A percentile compares a stretch with the other conserved stretches of the same genome.
These are phyloP conservation scores for Paracanthobrama guichenoti DNA, from an alignment of 2,113 vertebrate genomes.

Conservation along the genomic window DNA sequence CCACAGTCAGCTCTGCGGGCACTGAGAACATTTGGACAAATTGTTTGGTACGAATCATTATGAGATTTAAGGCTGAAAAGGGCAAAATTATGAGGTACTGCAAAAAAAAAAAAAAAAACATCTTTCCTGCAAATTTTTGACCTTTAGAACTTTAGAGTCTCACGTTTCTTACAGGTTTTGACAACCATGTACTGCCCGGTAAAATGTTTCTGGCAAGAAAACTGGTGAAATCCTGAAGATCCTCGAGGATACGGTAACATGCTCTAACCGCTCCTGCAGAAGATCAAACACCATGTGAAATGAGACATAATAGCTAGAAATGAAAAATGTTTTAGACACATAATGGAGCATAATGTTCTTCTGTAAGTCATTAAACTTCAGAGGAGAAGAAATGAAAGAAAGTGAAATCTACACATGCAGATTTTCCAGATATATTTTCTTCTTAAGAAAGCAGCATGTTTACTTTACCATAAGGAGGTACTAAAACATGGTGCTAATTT, in stretches of 20 bases:
- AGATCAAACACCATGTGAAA: conserved; percentile 19
- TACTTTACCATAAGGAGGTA: not conserved
- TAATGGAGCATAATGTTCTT: conserved; percentile 2
- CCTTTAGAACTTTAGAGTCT: not conserved
- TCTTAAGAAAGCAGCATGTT: not conserved
- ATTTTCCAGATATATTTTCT: not conserved
- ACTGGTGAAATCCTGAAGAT: not conserved
- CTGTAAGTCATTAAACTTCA: conserved; percentile 31
- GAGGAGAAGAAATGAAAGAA: not conserved
- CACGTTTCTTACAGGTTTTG: not conserved
- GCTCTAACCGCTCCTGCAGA: not conserved
- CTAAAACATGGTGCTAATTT: not conserved
- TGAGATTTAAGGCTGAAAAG: not conserved
- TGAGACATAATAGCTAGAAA: conserved; percentile 12
- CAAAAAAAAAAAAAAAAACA: not conserved
- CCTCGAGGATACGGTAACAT: not conserved
- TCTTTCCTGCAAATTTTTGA: not conserved
- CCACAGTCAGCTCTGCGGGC: not conserved
- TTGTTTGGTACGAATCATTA: not conserved
- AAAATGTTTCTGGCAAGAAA: conserved; percentile 3
- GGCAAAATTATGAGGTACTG: not conserved
- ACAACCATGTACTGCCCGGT: not conserved
- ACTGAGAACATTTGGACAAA: not conserved
- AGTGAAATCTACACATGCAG: not conserved
- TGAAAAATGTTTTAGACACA: conserved; percentile 21